These are phyloP conservation scores for Danio aesculapii DNA, from an alignment of 2,797 vertebrate species.

Conservation along the genomic window DNA sequence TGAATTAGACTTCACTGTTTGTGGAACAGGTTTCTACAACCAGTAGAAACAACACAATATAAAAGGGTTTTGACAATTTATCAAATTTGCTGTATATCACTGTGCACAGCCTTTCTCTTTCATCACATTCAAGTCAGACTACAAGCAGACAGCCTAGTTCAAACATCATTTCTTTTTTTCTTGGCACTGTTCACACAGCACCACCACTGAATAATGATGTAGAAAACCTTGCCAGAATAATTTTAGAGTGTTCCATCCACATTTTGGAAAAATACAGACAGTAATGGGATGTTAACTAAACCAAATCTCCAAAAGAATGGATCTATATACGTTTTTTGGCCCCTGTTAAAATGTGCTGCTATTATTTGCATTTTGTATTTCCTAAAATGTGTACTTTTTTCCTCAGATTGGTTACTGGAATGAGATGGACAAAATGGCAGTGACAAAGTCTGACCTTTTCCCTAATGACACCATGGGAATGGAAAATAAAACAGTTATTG, in stretches of 20 bases:
- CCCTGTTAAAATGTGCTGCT: background rate
- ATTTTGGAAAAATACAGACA: background rate
- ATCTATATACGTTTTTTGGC: background rate
- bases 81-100: background rate
- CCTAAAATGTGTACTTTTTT: constrained; percentile 33
- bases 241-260: background rate
- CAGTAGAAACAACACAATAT: background rate
- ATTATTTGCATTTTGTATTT: background rate
- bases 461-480: constrained; percentile 93
- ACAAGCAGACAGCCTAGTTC: constrained; percentile 12
- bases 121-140: constrained; percentile 9
- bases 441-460: constrained; percentile 90
- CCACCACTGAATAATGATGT: background rate
- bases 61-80: constrained; percentile 8
- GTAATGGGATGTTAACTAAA: background rate
- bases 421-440: constrained; percentile 97
- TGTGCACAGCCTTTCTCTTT: constrained; percentile 4
- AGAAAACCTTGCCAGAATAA: constrained; percentile 7
- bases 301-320: background rate
- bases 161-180: background rate
- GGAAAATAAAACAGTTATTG: constrained; percentile 97
- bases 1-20: background rate
- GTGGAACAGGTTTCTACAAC: background rate
- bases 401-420: constrained; percentile 97
- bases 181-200: constrained; percentile 26